Base-by-base conservation (phyloP, 2,888 invertebrate genomes). In the Hipparchia sbordonii region DNA sequence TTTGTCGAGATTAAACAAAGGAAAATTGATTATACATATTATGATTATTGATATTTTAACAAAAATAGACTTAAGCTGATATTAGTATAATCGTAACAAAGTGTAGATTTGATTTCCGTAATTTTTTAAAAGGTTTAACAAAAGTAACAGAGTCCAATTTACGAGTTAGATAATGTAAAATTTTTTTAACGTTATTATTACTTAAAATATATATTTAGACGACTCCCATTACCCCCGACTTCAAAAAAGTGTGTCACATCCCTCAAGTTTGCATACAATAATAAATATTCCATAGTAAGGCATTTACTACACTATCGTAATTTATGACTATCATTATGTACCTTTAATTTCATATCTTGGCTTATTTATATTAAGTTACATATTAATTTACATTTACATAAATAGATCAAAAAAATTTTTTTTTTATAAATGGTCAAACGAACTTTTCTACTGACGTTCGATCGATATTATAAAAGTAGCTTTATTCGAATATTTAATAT, bases 211-310 rank as follows among this genome's bases (percentile, higher is more conserved):
- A 8, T 6, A 57, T 8, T 8, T 57, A 8, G 57, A 57, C 57
- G 23, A 23, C 48, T 13, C 10, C 51, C 48, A 51, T 65, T 12
- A 13, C 39, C 60, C 23, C 9, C 84, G 90, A 91, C 92, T 91
- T 92, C 92, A 92, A 91, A 92, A 91, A 91, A 90, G 89, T 87
- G 89, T 89, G 83, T 83, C 82, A 82, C 77, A 82, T 82, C 82
- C 82, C 82, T 39, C 23, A 76, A 72, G 10, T n/a, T 63, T 46
- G n/a, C 6, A 10, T 51, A 33, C 10, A 62, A 76, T 63, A 72
- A 72, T 23, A 23, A 23, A 23, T 23, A 78, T 73, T 4, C 39
- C 70, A 67, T 66, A 57, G 65, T 70, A 60, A 51, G 39, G 54
- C 51, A 52, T 23, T 65, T 65, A 65, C 52, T 65, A 65, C 51